Evolutionary conservation across 1,140 invertebrate species (phyloP), one percentile per base, ranked within the genome.

Genomic region (Dolichoris vasculosae): DNA sequence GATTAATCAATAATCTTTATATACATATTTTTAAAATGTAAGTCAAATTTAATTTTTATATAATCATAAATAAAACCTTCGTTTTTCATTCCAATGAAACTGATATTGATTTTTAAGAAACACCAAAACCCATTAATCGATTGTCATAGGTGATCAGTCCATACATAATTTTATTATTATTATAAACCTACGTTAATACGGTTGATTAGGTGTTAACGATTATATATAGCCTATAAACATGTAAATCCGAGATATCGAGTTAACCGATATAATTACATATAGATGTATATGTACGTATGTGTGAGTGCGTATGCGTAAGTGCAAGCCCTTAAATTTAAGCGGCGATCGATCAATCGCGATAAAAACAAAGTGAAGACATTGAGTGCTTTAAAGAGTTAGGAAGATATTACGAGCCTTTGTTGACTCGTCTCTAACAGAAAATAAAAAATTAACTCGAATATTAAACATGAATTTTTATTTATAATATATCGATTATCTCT

Each of bases 101-200:
- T 73, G 2, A 1, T 40, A 1, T 43, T 73, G 0, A 8, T 2
- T 73, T 43, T 0, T 1, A 38, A 35, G 13, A 43, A 73, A 23
- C 2, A 17, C 11, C 8, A 32, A 77, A 55, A 78, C 0, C 17
- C 26, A 80, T 85, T 80, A 75, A 75, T 85, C 35, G 43, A 80
- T 80, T 75, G 51, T 81, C 40, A 64, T n/a, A 26, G 51, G 48
- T 48, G 67, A 67, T 43, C 85, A 81, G 82, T 86, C 76, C 71
- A 85, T 26, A 17, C 46, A 69, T 92, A 89, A 91, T 91, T 91
- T 90, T 89, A 89, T 91, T 91, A 90, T 89, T 87, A 84, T 91
- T 90, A 90, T 86, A 88, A 87, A 87, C 90, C 85, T 89, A 92
- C 91, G 92, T 92, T 91, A 91, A 91, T 92, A 91, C 76, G 38